Base-by-base conservation (phyloP, 1,140 invertebrate genomes). In the Ceratitis capitata region DNA sequence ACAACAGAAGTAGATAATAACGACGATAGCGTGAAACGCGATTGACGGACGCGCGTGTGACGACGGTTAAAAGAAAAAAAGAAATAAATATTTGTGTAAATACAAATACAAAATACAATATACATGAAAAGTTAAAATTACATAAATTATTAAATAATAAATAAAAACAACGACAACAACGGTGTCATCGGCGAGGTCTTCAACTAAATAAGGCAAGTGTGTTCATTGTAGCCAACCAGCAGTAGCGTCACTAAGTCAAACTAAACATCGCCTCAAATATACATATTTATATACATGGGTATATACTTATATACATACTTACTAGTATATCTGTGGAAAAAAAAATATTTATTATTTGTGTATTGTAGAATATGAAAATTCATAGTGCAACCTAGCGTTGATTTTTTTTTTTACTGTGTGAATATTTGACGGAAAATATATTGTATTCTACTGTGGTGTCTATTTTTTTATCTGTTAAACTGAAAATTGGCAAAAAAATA, bases 121-220 rank as follows among this genome's bases (percentile, higher is more conserved):
- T 7, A 61, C 29, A 29, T 26, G 12, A 7, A 26, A 61, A n/a
- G 4, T 10, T 45, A 78, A 7, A 78, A 78, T 69, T 69, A 78
- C 5, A 74, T 42, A 78, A 78, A 78, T n/a, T n/a, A n/a, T n/a
- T n/a, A 23, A 45, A 26, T 14, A 26, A 26, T n/a, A 53, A 69
- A 47, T n/a, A 23, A 78, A 4, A 45, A 45, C 16, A 78, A 42
- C 69, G 45, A 78, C 69, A n/a, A 45, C 39, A 78, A 78, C 69
- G 39, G 35, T 78, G 69, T 78, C 69, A 78, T 78, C 35, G 39
- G 23, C 69, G 69, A 78, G 69, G 39, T 35, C 23, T 78, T 12
- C 39, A 78, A 78, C 69, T 78, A 78, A 78, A 78, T 78, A 78
- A 78, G 69, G 69, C 69, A 78, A 78, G 69, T 78, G 69, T 78